Evolutionary conservation across 2,888 invertebrate genomes (phyloP).

Genomic region (Antheraea assamensis): DNA sequence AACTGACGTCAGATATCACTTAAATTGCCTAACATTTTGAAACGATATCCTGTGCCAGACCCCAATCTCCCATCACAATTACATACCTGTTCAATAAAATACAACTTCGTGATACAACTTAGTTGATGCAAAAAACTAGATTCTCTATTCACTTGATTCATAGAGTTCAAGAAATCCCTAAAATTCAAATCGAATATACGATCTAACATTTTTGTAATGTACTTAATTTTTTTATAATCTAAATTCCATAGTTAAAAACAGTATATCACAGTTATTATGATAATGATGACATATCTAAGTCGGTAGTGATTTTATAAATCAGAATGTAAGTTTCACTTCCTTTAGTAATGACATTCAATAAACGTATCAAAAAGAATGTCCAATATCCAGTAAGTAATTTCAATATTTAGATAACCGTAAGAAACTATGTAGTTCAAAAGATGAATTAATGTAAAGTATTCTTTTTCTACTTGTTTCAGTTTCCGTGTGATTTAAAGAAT

Average conservation of each 20-base stretch:
- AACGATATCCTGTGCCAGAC: constrained; percentile 12
- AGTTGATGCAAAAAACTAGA: constrained; percentile 27
- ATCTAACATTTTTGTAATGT: no score
- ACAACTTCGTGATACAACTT: background rate
- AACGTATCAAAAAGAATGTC: background rate
- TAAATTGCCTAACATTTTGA: constrained; percentile 19
- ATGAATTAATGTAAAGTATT: background rate
- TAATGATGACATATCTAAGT: background rate
- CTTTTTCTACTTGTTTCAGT: background rate
- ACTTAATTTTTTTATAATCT: no score
- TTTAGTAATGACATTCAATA: background rate
- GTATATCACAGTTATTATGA: no score
- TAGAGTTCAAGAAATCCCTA: constrained; percentile 71
- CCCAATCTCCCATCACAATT: constrained; percentile 13
- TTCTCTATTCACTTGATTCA: constrained; percentile 51
- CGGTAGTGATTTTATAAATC: background rate
- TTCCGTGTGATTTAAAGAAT: no score
- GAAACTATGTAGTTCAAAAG: background rate
- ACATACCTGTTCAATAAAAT: constrained; percentile 15
- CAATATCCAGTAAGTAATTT: background rate
- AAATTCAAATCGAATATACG: constrained; percentile 69
- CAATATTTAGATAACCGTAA: background rate
- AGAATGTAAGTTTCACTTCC: background rate
- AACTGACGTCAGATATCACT: background rate
- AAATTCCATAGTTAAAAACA: no score